Percentiles rank a stretch among this genome's conserved stretches.
These are phyloP conservation scores for Phortica magna DNA, from an alignment of 2,888 invertebrate species.

Conservation along the genomic window DNA sequence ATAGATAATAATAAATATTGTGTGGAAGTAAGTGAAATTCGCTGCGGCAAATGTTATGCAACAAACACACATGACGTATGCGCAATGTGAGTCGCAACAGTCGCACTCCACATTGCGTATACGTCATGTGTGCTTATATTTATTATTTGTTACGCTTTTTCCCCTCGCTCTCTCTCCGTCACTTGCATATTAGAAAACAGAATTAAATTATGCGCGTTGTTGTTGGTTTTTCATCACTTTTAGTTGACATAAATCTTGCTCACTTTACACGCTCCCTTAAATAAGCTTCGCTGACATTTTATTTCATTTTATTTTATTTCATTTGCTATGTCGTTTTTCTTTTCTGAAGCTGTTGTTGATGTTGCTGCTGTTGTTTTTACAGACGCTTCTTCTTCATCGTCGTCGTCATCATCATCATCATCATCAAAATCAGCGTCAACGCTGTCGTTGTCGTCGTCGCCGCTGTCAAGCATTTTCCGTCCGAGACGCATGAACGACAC, in stretches of 20 bases:
- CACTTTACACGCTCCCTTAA: slow-evolving; percentile 59
- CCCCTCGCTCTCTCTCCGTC: neutral
- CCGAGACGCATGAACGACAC: slow-evolving; percentile 16
- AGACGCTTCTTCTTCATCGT: neutral
- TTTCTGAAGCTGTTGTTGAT: slow-evolving; percentile 34
- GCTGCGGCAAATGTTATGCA: neutral
- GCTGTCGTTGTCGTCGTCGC: neutral
- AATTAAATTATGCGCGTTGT: neutral
- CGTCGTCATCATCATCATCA: neutral
- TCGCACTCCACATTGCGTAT: neutral
- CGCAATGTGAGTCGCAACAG: neutral
- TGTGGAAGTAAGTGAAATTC: neutral
- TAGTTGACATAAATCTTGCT: slow-evolving; percentile 67
- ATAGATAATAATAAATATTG: neutral
- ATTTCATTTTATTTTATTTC: slow-evolving; percentile 61
- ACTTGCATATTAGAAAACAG: neutral
- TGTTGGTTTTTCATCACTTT: slow-evolving; percentile 36
- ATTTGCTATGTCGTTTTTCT: neutral
- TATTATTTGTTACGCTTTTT: neutral
- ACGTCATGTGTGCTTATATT: neutral
- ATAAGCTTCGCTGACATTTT: slow-evolving; percentile 67
- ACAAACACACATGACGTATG: neutral
- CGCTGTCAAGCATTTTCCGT: slow-evolving; percentile 15
- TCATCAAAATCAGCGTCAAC: neutral
- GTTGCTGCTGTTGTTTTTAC: slow-evolving; percentile 35